phyloP scores from a whole-genome alignment of 2,113 vertebrate species.

The Anoplopoma fimbria region DNA sequence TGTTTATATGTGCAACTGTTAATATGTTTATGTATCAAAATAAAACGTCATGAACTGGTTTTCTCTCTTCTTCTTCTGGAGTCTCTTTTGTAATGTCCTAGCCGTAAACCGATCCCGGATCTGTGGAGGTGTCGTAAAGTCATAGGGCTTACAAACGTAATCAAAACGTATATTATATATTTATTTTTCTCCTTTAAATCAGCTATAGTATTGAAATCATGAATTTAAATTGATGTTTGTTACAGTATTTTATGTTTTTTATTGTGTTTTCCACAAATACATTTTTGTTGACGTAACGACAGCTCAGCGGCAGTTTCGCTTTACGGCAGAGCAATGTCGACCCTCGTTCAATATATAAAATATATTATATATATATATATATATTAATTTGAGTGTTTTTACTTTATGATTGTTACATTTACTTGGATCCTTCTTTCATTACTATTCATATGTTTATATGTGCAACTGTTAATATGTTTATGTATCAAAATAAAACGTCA shows the following conservation, averaged over 20 bases:
- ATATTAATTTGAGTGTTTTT: too few relatives aligned
- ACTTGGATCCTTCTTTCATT: too few relatives aligned
- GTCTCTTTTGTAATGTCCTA: not conserved
- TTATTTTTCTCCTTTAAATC: not conserved
- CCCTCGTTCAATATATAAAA: too few relatives aligned
- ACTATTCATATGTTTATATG: too few relatives aligned
- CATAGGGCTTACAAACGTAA: rapidly evolving
- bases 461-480: too few relatives aligned
- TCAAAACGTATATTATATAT: rapidly evolving
- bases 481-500: too few relatives aligned
- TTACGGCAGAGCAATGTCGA: constrained; percentile 79
- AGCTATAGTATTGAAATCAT: rapidly evolving
- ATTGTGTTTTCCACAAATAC: too few relatives aligned
- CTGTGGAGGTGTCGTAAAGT: constrained; percentile 35
- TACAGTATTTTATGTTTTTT: rapidly evolving
- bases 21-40: too few relatives aligned
- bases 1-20: too few relatives aligned
- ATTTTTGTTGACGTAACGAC: constrained; percentile 38
- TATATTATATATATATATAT: too few relatives aligned
- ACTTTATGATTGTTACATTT: too few relatives aligned
- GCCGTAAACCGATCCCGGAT: constrained; percentile 26
- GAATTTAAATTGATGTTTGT: rapidly evolving
- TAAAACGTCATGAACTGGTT: too few relatives aligned
- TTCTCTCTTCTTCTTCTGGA: not conserved
- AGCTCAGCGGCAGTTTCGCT: not conserved